Base-by-base conservation (phyloP, 2,113 vertebrate species). In the Pyxicephalus adspersus region DNA sequence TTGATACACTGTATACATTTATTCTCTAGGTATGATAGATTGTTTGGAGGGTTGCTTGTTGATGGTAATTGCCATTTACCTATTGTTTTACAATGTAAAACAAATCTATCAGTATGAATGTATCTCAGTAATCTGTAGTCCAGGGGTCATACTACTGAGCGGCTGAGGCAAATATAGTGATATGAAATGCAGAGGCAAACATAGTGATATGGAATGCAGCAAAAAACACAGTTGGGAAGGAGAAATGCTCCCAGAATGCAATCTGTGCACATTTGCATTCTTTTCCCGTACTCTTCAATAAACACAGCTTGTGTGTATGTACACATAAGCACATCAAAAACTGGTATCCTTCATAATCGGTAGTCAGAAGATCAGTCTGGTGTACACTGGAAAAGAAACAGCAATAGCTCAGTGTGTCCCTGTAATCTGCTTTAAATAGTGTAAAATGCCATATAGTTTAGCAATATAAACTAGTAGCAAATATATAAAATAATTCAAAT, bases 241-340 rank as follows among this genome's bases (percentile, higher is more conserved):
- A 61, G 8, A 45, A 45, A 38, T 61, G 57, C 72, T 61, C 72
- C 55, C 72, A 75, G n/a, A 61, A 75, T 75, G 72, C 57, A 75
- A 22, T 75, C 15, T 72, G 51, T 22, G 31, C 26, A 57, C 18
- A 72, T 72, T 55, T 55, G 50, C 68, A 71, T 71, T 71, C 67
- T 15, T 52, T 72, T n/a, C 18, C 52, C 23, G 68, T 72, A 55
- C 23, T 26, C 45, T 54, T 18, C 25, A 71, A 51, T 20, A 31
- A 31, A 72, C 51, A 57, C 19, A n/a, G 50, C 51, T 72, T 11
- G 22, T 26, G 19, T 55, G 68, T n/a, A 57, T 55, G 11, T 52
- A 55, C 25, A 57, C 29, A 72, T 57, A 57, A 31, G 25, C 51
- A 55, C 4, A 72, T 55, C 25, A 72, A 55, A 72, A 26, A 18